A percentile compares a stretch with the other conserved stretches of the same genome.
phyloP scores from a whole-genome alignment of 1,140 invertebrate species.

The Drosophila pachea region DNA sequence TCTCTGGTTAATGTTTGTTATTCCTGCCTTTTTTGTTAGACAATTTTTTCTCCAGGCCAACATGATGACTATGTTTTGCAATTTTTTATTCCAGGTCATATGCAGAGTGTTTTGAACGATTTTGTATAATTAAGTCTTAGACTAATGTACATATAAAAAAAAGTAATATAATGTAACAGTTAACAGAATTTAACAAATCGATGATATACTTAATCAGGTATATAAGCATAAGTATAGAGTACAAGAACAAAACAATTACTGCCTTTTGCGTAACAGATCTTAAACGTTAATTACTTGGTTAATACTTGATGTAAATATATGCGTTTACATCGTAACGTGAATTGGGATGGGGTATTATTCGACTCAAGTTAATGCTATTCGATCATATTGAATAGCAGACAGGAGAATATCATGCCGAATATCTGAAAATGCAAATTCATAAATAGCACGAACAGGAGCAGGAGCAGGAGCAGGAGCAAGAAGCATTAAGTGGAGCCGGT shows the following conservation, averaged over 20 bases:
- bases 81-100: too few relatives aligned
- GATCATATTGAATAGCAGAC: slow-evolving; percentile 86
- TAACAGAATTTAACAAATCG: background rate
- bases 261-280: slow-evolving; percentile 10
- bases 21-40: too few relatives aligned
- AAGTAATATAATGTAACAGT: slow-evolving; percentile 38
- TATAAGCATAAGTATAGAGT: slow-evolving; percentile 46
- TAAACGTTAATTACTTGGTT: slow-evolving; percentile 48
- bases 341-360: slow-evolving; percentile 32
- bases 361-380: slow-evolving; percentile 79
- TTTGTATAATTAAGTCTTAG: too few relatives aligned
- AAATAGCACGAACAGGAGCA: too few relatives aligned
- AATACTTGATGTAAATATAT: slow-evolving; percentile 59
- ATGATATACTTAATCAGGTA: slow-evolving; percentile 34
- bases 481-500: background rate
- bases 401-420: slow-evolving; percentile 86
- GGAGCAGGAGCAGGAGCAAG: too few relatives aligned
- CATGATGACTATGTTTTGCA: too few relatives aligned
- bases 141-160: slow-evolving; percentile 28
- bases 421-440: slow-evolving; percentile 68
- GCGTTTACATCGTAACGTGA: background rate
- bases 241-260: slow-evolving; percentile 31
- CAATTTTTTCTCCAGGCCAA: too few relatives aligned
- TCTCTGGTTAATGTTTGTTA: too few relatives aligned
- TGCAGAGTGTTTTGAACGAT: too few relatives aligned